Evolutionary conservation across 2,888 invertebrate species (phyloP), one percentile per base, ranked within the genome.

Genomic region (Camponotus fellah): DNA sequence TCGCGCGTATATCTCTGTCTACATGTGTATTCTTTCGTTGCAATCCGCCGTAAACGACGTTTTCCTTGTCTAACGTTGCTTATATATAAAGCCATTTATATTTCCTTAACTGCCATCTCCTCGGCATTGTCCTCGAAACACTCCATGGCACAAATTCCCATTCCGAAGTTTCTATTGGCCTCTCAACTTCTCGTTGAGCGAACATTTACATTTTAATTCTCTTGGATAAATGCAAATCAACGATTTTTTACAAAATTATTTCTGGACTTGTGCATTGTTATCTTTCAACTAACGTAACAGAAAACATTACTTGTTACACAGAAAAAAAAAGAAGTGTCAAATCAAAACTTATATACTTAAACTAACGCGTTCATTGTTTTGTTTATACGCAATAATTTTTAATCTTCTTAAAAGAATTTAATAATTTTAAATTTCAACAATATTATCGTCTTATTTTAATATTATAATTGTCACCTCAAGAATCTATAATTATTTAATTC

Each of bases 21-120:
- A 77, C 81, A 56, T 40, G n/a, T 53, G 6, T 37, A 37, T 37
- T 37, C 32, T 82, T 87, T 32, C 62, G 34, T 49, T 17, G 46
- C 68, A 37, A 82, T 84, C 64, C 82, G 46, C 26, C 69, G 49
- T 80, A 46, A 58, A 81, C 46, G 65, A 81, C 66, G 72, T 85
- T 82, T 82, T 82, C 74, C 60, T 85, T 65, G 6, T 34, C 37
- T 75, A 84, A 66, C 40, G 49, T 83, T 84, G 81, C 85, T 83
- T 49, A n/a, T n/a, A 53, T 53, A 53, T 53, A 53, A 89, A 85
- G 86, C 75, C 84, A 69, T 87, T 65, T 84, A 83, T 77, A 69
- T 89, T 90, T 89, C 86, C 86, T 82, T 81, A 79, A 81, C 43
- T 68, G 82, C 66, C 69, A 79, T 72, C 77, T 87, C 89, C 84